phyloP scores from a whole-genome alignment of 1,140 invertebrate genomes.

The Papilio aristodemus region DNA sequence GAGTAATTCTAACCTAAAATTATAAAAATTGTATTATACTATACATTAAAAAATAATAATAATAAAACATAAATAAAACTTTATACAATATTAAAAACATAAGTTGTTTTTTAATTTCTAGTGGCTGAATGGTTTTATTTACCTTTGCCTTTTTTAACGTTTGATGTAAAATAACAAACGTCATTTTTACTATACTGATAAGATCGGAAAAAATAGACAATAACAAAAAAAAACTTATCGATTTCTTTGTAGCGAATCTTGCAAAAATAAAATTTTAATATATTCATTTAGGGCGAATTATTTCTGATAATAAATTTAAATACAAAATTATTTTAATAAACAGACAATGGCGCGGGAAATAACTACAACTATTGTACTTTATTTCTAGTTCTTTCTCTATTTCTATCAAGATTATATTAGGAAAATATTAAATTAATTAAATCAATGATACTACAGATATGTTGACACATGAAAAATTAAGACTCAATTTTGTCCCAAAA shows the following conservation, averaged over 20 bases:
- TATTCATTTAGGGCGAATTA: too few species aligned
- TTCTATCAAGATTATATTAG: not conserved
- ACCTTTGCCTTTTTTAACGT: not conserved
- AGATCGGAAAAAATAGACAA: too few species aligned
- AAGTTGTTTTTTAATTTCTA: not conserved
- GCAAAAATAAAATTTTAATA: too few species aligned
- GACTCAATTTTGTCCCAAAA: too few species aligned
- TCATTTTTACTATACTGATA: too few species aligned
- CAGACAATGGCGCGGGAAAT: not conserved
- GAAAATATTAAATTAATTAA: not conserved
- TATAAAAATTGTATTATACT: slow-evolving; percentile 7
- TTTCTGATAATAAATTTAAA: not conserved
- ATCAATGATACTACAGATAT: too few species aligned
- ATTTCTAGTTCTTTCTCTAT: not conserved
- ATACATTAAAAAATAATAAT: not conserved
- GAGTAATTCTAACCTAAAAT: not conserved
- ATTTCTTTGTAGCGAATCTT: too few species aligned
- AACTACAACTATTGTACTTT: not conserved
- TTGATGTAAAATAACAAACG: too few species aligned
- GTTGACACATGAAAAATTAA: too few species aligned
- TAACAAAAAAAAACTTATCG: too few species aligned
- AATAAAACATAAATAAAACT: slow-evolving; percentile 28
- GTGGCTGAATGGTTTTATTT: not conserved
- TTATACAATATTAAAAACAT: slow-evolving; percentile 1
- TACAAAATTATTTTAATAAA: not conserved